Evolutionary conservation across 2,113 vertebrate species (phyloP), one percentile per base, ranked within the genome.

Genomic region (Melanotaenia duboulayi): DNA sequence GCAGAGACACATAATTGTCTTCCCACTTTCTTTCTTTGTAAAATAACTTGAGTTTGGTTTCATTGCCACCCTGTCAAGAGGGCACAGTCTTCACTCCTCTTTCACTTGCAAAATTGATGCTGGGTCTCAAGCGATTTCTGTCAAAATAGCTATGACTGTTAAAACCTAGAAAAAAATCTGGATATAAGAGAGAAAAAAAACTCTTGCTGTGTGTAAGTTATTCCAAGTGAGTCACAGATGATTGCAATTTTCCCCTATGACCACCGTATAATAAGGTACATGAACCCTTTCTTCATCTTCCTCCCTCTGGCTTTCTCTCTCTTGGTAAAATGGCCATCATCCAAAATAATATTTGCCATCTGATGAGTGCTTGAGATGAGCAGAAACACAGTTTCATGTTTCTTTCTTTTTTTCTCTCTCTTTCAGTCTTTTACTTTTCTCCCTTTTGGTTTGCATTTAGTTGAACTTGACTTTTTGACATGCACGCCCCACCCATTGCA

Each of bases 341-440:
- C 70, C 87, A 79, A 89, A 92, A 92, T 91, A 92, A 90, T 91
- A 88, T 91, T 92, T 93, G 89, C 88, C 89, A 88, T 92, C 74
- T 91, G 89, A 93, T 85, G 88, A 90, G 88, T 67, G 83, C 78
- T 85, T 58, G 71, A 83, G 89, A 90, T 85, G 78, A 78, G 80
- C 68, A 73, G 76, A 84, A 89, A 85, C 89, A 83, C 77, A 71
- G 83, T 93, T 92, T 89, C 76, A 83, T 28, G 51, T 57, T 77
- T 74, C 59, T 35, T 40, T 22, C 57, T 74, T 69, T 63, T n/a
- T n/a, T n/a, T n/a, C n/a, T n/a, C n/a, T 51, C 39, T 63, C 57
- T 67, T 74, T 64, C 72, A 62, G 61, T 59, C 50, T 39, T 11
- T 60, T 80, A 63, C 60, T 59, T 61, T 56, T 70, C 11, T 54